phyloP scores from a whole-genome alignment of 1,140 invertebrate genomes.

The Pollicipes pollicipes region DNA sequence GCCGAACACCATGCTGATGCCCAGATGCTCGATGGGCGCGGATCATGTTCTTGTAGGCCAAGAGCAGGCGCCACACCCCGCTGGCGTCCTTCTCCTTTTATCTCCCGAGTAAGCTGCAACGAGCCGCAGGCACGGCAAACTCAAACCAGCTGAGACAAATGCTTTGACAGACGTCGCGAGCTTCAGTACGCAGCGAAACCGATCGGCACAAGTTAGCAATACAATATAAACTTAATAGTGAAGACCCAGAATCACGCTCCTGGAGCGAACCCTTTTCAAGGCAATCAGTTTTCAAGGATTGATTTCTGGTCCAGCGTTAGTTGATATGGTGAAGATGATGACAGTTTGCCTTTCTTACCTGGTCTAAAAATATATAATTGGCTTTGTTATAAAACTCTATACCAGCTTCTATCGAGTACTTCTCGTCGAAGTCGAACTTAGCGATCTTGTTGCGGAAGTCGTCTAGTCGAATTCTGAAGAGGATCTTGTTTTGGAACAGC shows the following conservation, averaged over 20 bases:
- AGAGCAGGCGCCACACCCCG: conserved; percentile 13
- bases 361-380: conserved; percentile 5
- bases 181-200: no score
- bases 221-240: no score
- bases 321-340: no score
- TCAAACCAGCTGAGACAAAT: no score
- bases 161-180: no score
- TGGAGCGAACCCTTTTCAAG: no score
- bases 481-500: conserved; percentile 10
- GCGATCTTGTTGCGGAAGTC: conserved; percentile 10
- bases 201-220: no score
- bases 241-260: no score
- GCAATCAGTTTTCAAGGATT: no score
- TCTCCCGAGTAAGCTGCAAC: conserved; percentile 7
- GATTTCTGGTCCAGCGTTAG: no score
- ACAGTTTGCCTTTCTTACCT: not conserved
- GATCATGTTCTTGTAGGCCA: conserved; percentile 64
- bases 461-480: conserved; percentile 13
- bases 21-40: conserved; percentile 62
- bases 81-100: conserved; percentile 8
- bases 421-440: not conserved
- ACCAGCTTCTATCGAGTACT: conserved; percentile 4
- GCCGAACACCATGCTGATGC: conserved; percentile 39
- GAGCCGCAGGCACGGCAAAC: no score
- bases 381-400: conserved; percentile 12